Evolutionary conservation across 1,140 invertebrate species (phyloP).

Genomic region (Caenorhabditis elegans): WBcel235 BX284604.4:3737501-3738000

Average conservation of each 20-base stretch:
- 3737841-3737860: conserved; percentile 19
- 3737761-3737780: conserved; percentile 36
- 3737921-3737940: too few relatives aligned
- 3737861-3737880: background rate
- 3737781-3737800: conserved; percentile 37
- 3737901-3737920: conserved; percentile 3
- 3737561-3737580: conserved; percentile 67
- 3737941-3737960: too few relatives aligned
- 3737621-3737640: background rate
- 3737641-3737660: conserved; percentile 36
- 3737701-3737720: conserved; percentile 15
- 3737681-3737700: background rate
- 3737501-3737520: conserved; percentile 62
- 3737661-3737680: conserved; percentile 36
- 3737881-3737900: background rate
- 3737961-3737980: too few relatives aligned
- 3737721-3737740: conserved; percentile 1
- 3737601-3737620: conserved; percentile 63
- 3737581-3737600: conserved; percentile 68
- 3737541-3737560: conserved; percentile 69
- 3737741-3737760: conserved; percentile 28
- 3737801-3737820: too few relatives aligned
- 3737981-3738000: too few relatives aligned
- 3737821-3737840: background rate
- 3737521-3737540: conserved; percentile 60